Conservation (phyloP, 2,888 invertebrate genomes). For the Lissocephala sabroskyi region DNA sequence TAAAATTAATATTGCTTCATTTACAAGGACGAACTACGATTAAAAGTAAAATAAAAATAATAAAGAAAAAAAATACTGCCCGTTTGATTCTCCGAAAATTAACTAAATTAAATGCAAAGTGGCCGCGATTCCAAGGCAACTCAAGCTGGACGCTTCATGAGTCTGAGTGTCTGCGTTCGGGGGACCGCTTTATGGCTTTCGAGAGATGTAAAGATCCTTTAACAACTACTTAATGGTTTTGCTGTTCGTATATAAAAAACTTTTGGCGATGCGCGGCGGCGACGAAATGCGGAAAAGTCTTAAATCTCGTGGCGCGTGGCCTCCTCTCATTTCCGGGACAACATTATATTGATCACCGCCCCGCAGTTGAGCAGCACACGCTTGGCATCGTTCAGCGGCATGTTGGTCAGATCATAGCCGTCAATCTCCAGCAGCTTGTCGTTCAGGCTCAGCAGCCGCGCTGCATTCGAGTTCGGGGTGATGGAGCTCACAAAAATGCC, state of each 20-base stretch:
- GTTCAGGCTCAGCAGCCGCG: constrained; percentile 51
- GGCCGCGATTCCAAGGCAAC: too few species aligned
- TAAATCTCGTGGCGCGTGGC: constrained; percentile 46
- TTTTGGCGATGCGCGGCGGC: constrained; percentile 13
- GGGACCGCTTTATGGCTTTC: constrained; percentile 27
- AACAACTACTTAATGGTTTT: constrained; percentile 2
- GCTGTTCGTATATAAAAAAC: constrained; percentile 15
- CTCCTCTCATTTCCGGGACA: constrained; percentile 64
- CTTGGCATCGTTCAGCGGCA: constrained; percentile 62
- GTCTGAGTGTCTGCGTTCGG: constrained; percentile 24
- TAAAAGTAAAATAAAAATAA: too few species aligned
- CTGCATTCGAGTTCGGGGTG: constrained; percentile 60
- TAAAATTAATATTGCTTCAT: too few species aligned
- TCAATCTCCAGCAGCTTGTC: constrained; percentile 71
- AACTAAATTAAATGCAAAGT: too few species aligned
- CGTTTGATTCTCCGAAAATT: too few species aligned
- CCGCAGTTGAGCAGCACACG: constrained; percentile 62
- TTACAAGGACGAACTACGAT: too few species aligned
- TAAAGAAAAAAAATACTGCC: too few species aligned
- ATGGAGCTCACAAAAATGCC: constrained; percentile 68
- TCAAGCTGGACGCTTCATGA: too few species aligned
- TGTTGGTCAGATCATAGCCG: constrained; percentile 69
- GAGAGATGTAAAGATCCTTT: constrained; percentile 11
- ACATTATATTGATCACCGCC: constrained; percentile 67
- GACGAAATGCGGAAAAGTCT: constrained; percentile 60